Percentiles rank a stretch among this genome's conserved stretches.
Evolutionary conservation across 2,797 vertebrate species (phyloP).

Genomic region (Danio kyathit): DNA sequence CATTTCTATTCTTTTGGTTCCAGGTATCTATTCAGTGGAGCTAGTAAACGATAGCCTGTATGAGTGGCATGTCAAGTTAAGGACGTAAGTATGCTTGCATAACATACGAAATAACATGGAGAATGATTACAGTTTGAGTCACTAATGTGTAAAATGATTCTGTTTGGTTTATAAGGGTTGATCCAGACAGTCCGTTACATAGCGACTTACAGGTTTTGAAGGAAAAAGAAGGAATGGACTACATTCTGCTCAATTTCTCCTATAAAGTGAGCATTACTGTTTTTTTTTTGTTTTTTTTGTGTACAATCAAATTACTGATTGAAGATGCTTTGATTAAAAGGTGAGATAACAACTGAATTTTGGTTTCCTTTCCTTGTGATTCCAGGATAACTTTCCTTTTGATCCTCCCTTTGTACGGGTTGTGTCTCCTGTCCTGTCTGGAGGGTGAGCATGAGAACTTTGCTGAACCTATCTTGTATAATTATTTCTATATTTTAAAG

Average conservation of each 20-base stretch:
- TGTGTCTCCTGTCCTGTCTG: constrained; percentile 96
- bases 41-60: constrained; percentile 97
- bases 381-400: constrained; percentile 97
- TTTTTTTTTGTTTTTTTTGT: not conserved
- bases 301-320: not conserved
- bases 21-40: constrained; percentile 98
- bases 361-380: constrained; percentile 45
- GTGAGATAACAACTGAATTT: not conserved
- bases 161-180: constrained; percentile 81
- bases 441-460: constrained; percentile 86
- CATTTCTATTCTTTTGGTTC: constrained; percentile 32
- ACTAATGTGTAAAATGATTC: not conserved
- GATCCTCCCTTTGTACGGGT: constrained; percentile 98
- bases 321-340: not conserved
- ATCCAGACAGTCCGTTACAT: constrained; percentile 96
- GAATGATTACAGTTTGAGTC: not conserved
- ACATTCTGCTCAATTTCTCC: constrained; percentile 98
- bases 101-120: not conserved
- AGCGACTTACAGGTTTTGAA: constrained; percentile 97
- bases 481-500: too few species aligned
- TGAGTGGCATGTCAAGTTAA: constrained; percentile 97
- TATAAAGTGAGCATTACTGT: constrained; percentile 89
- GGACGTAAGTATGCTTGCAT: constrained; percentile 88
- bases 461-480: too few species aligned
- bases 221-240: constrained; percentile 98